A percentile compares a stretch with the other conserved stretches of the same genome.
Conservation (phyloP, 2,113 vertebrate genomes). For the human (Homo sapiens) region DNA sequence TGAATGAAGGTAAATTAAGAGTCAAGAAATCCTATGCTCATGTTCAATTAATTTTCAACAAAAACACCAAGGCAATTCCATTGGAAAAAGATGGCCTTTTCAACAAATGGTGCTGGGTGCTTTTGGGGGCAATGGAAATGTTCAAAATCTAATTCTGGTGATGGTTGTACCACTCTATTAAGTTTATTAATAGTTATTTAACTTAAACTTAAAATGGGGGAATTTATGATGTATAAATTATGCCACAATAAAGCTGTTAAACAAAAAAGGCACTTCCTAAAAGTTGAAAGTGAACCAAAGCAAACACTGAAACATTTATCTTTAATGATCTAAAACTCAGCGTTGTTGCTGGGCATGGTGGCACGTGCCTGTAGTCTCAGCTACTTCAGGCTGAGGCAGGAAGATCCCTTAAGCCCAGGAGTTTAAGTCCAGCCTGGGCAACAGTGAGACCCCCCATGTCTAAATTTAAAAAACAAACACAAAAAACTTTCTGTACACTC, state of each 20-base stretch:
- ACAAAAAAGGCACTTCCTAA: not conserved
- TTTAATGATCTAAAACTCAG: not conserved
- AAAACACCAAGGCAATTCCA: not conserved
- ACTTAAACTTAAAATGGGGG: not conserved
- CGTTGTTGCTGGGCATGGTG: not conserved
- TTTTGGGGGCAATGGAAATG: not conserved
- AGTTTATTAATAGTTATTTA: not conserved
- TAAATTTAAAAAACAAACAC: not conserved
- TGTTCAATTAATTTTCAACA: not conserved
- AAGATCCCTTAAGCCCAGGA: not conserved
- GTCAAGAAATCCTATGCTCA: not conserved
- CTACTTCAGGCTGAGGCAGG: not conserved
- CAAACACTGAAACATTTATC: not conserved
- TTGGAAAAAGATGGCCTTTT: not conserved
- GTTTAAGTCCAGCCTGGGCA: not conserved
- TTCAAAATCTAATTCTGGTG: not conserved
- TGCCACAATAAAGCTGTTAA: not conserved
- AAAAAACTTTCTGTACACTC: not conserved
- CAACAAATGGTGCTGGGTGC: not conserved
- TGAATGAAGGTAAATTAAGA: not conserved
- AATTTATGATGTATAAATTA: not conserved
- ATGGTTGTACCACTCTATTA: not conserved
- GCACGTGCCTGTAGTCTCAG: too few species aligned
- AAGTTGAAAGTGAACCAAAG: not conserved
- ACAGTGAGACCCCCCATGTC: not conserved